Percentiles rank a stretch among this genome's conserved stretches.
These are phyloP conservation scores for Scolopax rusticola DNA, from an alignment of 2,797 vertebrate genomes.

Conservation along the genomic window DNA sequence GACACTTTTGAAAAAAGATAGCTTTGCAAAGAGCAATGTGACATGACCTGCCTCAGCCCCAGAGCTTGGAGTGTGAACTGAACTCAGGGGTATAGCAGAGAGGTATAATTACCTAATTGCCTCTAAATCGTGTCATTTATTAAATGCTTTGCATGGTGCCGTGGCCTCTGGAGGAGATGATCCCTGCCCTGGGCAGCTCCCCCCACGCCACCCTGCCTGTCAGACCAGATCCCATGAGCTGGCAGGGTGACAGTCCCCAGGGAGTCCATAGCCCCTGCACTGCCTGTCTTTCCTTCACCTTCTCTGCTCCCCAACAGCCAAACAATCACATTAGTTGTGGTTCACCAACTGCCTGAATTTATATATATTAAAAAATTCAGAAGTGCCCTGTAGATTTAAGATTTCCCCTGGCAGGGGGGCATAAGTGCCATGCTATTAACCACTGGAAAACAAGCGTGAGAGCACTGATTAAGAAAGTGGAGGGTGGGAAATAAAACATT, in stretches of 20 bases:
- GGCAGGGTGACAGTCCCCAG: background rate
- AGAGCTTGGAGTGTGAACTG: background rate
- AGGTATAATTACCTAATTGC: conserved; percentile 20
- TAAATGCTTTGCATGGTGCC: background rate
- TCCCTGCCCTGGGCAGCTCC: background rate
- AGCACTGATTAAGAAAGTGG: conserved; percentile 22
- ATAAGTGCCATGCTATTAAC: background rate
- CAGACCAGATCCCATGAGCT: background rate
- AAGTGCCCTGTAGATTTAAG: conserved; percentile 9
- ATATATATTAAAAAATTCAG: background rate
- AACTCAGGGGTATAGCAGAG: background rate
- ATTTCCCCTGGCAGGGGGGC: background rate
- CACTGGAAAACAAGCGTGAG: background rate
- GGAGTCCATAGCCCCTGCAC: accelerated
- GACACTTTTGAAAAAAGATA: background rate
- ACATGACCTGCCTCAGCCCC: background rate
- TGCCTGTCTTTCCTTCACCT: background rate
- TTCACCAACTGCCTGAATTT: background rate
- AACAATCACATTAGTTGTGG: background rate
- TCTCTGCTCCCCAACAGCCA: background rate
- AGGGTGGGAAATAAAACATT: background rate
- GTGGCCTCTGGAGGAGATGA: background rate
- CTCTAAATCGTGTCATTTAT: background rate
- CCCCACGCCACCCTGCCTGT: background rate
- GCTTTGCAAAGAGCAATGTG: background rate